Conservation (phyloP, 2,113 vertebrate species). For the Pelmatolapia mariae region DNA sequence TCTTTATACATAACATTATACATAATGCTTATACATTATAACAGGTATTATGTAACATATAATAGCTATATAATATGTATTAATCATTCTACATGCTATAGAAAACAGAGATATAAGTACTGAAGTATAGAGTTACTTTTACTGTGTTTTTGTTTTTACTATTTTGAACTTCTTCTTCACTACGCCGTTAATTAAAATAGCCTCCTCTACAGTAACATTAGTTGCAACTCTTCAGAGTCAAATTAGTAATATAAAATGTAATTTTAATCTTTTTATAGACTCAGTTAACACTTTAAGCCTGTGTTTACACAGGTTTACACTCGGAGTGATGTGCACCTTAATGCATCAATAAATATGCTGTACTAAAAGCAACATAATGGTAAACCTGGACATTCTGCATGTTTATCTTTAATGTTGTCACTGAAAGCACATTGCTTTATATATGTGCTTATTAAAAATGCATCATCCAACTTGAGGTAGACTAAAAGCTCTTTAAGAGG, state of each 20-base stretch:
- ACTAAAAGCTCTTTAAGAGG: neutral
- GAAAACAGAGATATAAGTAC: neutral
- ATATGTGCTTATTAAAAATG: neutral
- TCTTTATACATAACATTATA: neutral
- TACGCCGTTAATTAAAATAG: neutral
- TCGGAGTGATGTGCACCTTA: neutral
- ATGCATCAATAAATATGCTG: neutral
- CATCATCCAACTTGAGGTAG: neutral
- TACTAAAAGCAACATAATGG: neutral
- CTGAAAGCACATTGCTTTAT: neutral
- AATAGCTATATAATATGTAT: neutral
- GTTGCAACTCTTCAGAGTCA: neutral
- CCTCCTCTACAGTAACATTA: neutral
- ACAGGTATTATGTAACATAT: neutral
- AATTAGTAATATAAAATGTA: neutral
- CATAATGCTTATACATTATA: neutral
- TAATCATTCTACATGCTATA: neutral
- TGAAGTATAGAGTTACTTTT: neutral
- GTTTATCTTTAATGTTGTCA: neutral
- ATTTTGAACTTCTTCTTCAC: neutral
- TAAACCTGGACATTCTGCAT: neutral
- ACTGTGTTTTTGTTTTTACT: neutral
- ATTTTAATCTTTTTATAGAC: neutral
- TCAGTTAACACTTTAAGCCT: neutral
- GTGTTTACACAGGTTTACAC: neutral